Conservation (phyloP, 2,888 invertebrate genomes). For the Poecilobothrus nobilitatus region DNA sequence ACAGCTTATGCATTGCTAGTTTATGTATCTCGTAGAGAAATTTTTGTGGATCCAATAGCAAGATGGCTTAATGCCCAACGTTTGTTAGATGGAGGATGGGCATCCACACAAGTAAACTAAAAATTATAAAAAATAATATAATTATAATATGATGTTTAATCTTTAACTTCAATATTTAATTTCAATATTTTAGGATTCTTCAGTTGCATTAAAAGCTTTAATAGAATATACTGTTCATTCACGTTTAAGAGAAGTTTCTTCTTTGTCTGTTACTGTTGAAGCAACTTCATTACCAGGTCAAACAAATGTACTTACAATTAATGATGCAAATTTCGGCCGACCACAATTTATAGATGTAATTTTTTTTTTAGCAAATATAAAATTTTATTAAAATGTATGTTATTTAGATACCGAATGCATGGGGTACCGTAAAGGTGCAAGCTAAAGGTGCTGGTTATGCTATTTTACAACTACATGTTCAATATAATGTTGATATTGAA, state of each 20-base stretch:
- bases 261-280: conserved; percentile 69
- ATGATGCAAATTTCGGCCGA: conserved; percentile 66
- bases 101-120: conserved; percentile 59
- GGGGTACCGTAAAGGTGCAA: conserved; percentile 88
- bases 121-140: too few species aligned
- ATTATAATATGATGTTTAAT: too few species aligned
- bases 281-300: conserved; percentile 69
- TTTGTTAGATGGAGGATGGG: conserved; percentile 80
- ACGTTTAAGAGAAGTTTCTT: conserved; percentile 74
- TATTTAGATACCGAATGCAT: conserved; percentile 74
- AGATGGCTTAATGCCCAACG: conserved; percentile 86
- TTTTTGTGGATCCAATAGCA: conserved; percentile 74
- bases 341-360: conserved; percentile 68
- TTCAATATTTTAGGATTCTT: conserved; percentile 59
- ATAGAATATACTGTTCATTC: conserved; percentile 82
- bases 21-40: conserved; percentile 76
- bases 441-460: conserved; percentile 92
- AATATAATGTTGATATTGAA: conserved; percentile 80
- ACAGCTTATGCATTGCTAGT: conserved; percentile 87
- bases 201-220: conserved; percentile 77
- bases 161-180: conserved; percentile 24
- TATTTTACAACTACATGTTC: conserved; percentile 84
- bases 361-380: conserved; percentile 9
- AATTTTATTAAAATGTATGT: conserved; percentile 9
- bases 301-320: conserved; percentile 58